These are phyloP conservation scores for Cynoglossus semilaevis DNA, from an alignment of 2,113 vertebrate genomes.

Conservation along the genomic window DNA sequence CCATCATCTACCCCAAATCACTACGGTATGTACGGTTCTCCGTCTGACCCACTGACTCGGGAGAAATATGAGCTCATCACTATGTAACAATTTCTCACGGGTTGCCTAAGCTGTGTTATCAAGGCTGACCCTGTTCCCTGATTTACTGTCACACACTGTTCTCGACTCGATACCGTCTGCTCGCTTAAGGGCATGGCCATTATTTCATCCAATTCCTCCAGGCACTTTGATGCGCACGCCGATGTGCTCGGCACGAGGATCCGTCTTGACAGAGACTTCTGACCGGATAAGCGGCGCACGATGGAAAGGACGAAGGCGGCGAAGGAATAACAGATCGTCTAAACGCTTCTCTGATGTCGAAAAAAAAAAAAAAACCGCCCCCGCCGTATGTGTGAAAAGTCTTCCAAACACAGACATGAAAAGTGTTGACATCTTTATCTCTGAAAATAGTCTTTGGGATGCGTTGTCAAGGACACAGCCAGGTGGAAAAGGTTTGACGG, in stretches of 20 bases:
- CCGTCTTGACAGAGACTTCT: constrained; percentile 33
- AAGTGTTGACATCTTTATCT: constrained; percentile 6
- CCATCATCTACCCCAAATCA: constrained; percentile 69
- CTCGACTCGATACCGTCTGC: constrained; percentile 25
- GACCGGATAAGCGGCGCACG: constrained; percentile 32
- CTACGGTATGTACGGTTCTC: constrained; percentile 50
- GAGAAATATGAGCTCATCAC: constrained; percentile 67
- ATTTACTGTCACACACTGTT: constrained; percentile 42
- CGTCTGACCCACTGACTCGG: constrained; percentile 63
- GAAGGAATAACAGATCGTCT: constrained; percentile 25
- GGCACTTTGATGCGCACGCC: constrained; percentile 25
- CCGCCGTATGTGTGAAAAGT: constrained; percentile 7
- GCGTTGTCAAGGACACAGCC: constrained; percentile 5
- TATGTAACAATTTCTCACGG: constrained; percentile 52
- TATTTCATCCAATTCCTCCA: constrained; percentile 44
- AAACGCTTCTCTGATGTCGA: constrained; percentile 15
- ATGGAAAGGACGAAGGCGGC: constrained; percentile 27
- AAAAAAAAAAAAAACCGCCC: constrained; percentile 12
- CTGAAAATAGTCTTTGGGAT: constrained; percentile 1
- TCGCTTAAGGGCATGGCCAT: constrained; percentile 44
- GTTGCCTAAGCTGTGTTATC: constrained; percentile 54
- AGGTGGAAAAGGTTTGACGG: constrained; percentile 39
- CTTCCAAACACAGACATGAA: not conserved
- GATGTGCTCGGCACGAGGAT: constrained; percentile 20
- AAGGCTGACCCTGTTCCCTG: constrained; percentile 67